phyloP scores from a whole-genome alignment of 2,113 vertebrate genomes.

The Platysternon megacephalum region DNA sequence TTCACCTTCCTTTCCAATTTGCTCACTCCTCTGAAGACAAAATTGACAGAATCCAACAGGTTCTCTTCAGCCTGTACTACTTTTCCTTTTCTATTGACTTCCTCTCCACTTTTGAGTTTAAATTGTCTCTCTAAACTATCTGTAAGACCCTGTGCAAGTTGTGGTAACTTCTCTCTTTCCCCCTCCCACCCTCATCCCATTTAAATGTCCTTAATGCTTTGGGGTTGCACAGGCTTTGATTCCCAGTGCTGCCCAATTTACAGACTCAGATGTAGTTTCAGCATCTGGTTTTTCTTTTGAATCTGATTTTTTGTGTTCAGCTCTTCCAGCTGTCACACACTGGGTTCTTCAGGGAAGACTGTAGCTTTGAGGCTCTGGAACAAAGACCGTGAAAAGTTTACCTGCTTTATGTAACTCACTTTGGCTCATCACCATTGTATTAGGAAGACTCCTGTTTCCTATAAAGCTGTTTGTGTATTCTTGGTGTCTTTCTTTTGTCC shows the following conservation, averaged over 20 bases:
- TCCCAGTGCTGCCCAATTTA: neutral
- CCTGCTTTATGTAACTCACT: neutral
- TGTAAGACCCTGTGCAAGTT: neutral
- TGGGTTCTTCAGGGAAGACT: neutral
- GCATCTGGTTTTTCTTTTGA: neutral
- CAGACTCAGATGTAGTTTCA: neutral
- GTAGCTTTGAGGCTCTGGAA: neutral
- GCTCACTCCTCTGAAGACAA: neutral
- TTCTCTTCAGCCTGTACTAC: neutral
- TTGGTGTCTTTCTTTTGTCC: neutral
- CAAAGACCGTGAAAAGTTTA: neutral
- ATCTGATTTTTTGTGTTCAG: neutral
- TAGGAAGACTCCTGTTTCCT: neutral
- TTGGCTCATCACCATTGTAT: neutral
- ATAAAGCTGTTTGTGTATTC: neutral
- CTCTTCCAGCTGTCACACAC: neutral
- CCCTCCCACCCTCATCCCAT: neutral
- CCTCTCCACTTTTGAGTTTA: slow-evolving; percentile 2
- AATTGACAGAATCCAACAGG: neutral
- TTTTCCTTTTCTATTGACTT: neutral
- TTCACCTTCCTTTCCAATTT: neutral
- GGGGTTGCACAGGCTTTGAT: neutral
- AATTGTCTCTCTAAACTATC: neutral
- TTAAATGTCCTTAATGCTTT: neutral
- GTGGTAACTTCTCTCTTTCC: neutral